Evolutionary conservation across 2,888 invertebrate species (phyloP).

Genomic region (Adelognathus sp.): DNA sequence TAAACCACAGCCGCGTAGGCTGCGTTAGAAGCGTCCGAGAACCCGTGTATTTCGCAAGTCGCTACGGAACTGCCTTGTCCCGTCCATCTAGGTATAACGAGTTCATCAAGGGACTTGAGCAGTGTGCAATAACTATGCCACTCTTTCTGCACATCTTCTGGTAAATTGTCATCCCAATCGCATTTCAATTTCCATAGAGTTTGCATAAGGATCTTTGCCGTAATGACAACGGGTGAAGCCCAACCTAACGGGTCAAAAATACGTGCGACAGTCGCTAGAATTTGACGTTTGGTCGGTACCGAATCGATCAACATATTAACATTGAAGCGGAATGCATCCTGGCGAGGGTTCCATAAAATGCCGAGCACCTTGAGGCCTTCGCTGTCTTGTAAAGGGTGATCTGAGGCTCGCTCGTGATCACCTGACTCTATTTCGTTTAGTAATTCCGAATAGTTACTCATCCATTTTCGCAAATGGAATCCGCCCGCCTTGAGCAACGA

Average conservation of each 20-base stretch:
- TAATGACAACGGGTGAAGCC: constrained; percentile 21
- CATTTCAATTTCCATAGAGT: constrained; percentile 11
- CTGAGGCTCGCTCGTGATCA: neutral
- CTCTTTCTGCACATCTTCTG: neutral
- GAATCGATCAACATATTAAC: too few species aligned
- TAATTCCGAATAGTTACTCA: neutral
- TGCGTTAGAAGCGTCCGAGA: constrained; percentile 32
- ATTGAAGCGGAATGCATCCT: neutral
- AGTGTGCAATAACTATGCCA: neutral
- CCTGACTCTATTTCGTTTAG: neutral
- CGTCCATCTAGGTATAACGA: constrained; percentile 32
- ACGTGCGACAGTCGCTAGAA: neutral
- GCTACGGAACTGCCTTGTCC: neutral
- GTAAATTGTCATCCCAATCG: constrained; percentile 26
- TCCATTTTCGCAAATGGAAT: constrained; percentile 21
- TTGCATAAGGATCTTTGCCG: constrained; percentile 25
- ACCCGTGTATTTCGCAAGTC: constrained; percentile 21
- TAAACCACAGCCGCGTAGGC: too few species aligned
- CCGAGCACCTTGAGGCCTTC: neutral
- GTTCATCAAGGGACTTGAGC: neutral
- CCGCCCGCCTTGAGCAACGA: neutral
- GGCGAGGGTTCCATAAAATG: neutral
- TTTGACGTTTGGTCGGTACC: neutral
- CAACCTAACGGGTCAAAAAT: neutral
- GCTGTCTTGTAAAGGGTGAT: neutral